phyloP scores from a whole-genome alignment of 2,113 vertebrate genomes.

The Falcunculus frontatus region DNA sequence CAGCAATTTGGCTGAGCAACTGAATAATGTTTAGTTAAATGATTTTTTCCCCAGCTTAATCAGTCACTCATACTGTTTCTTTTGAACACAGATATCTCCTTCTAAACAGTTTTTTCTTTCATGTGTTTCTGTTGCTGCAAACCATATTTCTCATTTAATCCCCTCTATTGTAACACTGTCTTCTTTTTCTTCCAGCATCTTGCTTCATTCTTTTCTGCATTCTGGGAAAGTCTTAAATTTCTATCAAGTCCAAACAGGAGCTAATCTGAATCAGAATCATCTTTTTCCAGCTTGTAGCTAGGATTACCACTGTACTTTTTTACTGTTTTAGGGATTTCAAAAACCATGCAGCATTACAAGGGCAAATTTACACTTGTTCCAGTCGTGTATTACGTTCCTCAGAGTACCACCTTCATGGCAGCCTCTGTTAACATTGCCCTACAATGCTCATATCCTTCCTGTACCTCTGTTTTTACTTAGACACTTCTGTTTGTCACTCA shows the following conservation, averaged over 20 bases:
- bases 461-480: neutral
- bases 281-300: neutral
- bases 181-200: neutral
- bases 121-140: neutral
- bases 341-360: neutral
- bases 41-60: neutral
- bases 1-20: neutral
- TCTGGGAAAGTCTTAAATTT: neutral
- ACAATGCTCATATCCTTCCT: neutral
- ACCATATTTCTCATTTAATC: neutral
- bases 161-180: neutral
- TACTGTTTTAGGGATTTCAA: neutral
- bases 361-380: neutral
- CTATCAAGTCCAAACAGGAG: neutral
- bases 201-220: neutral
- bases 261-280: neutral
- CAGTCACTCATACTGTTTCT: neutral
- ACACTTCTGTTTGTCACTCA: neutral
- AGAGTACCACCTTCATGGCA: neutral
- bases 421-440: neutral
- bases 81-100: neutral
- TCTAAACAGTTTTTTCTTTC: neutral
- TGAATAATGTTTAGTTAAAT: neutral
- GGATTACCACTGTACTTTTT: neutral
- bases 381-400: neutral